These are phyloP conservation scores for Alviniconcha strummeri DNA, from an alignment of 2,888 invertebrate species.

Conservation along the genomic window DNA sequence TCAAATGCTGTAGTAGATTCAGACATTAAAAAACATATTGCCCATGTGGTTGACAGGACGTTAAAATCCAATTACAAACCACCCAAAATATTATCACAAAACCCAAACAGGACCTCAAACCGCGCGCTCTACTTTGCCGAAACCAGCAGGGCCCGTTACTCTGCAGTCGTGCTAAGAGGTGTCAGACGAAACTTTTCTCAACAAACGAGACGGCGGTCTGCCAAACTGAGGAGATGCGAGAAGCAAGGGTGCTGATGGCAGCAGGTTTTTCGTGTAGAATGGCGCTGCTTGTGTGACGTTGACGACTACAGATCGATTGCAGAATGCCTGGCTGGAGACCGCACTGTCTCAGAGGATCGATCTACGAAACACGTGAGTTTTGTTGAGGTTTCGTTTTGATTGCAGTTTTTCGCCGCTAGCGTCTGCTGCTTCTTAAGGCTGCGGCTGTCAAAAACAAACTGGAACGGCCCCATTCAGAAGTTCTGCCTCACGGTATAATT, in stretches of 20 bases:
- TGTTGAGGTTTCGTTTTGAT: too few relatives aligned
- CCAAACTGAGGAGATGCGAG: not conserved
- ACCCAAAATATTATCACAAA: not conserved
- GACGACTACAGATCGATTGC: slow-evolving; percentile 3
- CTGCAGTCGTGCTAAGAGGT: not conserved
- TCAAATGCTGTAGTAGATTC: not conserved
- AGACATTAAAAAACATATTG: too few relatives aligned
- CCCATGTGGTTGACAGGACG: too few relatives aligned
- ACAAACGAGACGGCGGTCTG: slow-evolving; percentile 7
- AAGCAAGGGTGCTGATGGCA: not conserved
- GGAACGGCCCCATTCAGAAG: too few relatives aligned
- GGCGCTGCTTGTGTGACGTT: not conserved
- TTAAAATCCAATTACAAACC: too few relatives aligned
- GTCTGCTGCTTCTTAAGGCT: too few relatives aligned
- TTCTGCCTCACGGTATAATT: too few relatives aligned
- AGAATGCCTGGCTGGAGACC: slow-evolving; percentile 42
- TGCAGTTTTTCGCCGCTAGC: too few relatives aligned
- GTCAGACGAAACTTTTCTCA: slow-evolving; percentile 25
- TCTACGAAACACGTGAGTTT: slow-evolving; percentile 38
- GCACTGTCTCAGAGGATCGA: slow-evolving; percentile 39
- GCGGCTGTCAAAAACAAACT: too few relatives aligned
- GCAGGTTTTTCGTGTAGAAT: slow-evolving; percentile 2
- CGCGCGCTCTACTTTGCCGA: too few relatives aligned
- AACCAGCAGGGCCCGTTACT: slow-evolving; percentile 13
- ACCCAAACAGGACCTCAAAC: not conserved